Evolutionary conservation across 2,888 invertebrate genomes (phyloP).

Genomic region (Agriotes lineatus): DNA sequence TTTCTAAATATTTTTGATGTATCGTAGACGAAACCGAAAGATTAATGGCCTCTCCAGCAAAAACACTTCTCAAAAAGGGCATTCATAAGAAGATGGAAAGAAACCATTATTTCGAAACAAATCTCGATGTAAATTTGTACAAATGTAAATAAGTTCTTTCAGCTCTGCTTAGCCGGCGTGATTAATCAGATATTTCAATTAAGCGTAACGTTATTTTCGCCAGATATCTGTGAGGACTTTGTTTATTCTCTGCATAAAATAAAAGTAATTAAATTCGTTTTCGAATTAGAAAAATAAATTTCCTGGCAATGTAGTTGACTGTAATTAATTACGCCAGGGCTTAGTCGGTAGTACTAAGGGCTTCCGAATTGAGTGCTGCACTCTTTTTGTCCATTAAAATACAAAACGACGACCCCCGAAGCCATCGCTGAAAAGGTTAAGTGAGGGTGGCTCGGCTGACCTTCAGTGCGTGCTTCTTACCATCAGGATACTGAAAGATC

Average conservation of each 20-base stretch:
- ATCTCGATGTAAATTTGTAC: constrained; percentile 20
- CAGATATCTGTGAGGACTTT: neutral
- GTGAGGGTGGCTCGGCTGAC: constrained; percentile 15
- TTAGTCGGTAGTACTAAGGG: neutral
- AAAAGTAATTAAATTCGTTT: neutral
- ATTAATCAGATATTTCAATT: constrained; percentile 25
- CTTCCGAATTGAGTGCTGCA: neutral
- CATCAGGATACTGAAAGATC: constrained; percentile 3
- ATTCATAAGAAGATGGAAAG: neutral
- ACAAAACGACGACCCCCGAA: constrained; percentile 2
- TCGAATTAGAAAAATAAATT: neutral
- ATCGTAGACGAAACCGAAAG: neutral
- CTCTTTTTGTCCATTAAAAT: constrained; percentile 6
- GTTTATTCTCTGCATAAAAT: neutral
- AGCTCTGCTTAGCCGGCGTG: constrained; percentile 1
- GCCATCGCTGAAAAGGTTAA: constrained; percentile 15
- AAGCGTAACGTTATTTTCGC: neutral
- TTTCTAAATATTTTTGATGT: constrained; percentile 12
- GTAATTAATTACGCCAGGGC: neutral
- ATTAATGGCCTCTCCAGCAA: neutral
- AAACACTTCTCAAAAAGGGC: constrained; percentile 5
- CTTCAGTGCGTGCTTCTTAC: constrained; percentile 5
- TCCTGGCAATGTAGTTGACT: neutral
- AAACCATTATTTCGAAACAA: constrained; percentile 12
- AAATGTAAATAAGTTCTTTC: constrained; percentile 18